Evolutionary conservation across 2,797 vertebrate genomes (phyloP).

Genomic region (Phataginus tetradactyla): DNA sequence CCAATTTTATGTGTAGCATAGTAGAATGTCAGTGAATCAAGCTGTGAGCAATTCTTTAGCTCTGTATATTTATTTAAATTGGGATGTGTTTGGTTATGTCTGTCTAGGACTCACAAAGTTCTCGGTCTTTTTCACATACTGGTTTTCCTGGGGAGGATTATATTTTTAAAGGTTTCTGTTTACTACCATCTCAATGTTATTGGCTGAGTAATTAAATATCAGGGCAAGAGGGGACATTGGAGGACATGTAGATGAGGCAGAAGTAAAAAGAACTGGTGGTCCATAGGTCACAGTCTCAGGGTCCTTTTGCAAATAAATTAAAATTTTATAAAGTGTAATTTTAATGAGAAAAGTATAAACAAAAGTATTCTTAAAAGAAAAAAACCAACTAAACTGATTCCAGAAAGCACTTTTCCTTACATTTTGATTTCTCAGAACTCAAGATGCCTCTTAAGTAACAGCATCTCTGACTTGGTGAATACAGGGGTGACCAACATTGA

Average conservation of each 20-base stretch:
- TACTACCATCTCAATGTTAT: background rate
- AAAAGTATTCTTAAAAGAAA: background rate
- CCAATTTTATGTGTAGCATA: background rate
- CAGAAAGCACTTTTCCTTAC: background rate
- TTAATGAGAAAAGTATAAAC: background rate
- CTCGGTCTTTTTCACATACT: background rate
- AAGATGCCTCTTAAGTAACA: background rate
- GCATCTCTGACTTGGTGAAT: background rate
- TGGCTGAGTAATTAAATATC: background rate
- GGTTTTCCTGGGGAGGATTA: background rate
- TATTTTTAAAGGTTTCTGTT: background rate
- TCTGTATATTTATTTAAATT: background rate
- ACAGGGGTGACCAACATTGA: background rate
- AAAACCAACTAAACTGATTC: background rate
- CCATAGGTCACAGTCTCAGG: background rate
- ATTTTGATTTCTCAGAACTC: constrained; percentile 16
- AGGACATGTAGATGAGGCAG: background rate
- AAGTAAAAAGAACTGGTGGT: background rate
- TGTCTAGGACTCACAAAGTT: background rate
- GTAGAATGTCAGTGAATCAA: background rate
- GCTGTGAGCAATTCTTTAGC: background rate
- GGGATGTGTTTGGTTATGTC: background rate
- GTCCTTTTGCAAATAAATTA: background rate
- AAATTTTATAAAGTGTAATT: background rate
- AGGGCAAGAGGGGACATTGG: background rate